Evolutionary conservation across 2,113 vertebrate species (phyloP), one percentile per base, ranked within the genome.

Genomic region (Ondatra zibethicus): DNA sequence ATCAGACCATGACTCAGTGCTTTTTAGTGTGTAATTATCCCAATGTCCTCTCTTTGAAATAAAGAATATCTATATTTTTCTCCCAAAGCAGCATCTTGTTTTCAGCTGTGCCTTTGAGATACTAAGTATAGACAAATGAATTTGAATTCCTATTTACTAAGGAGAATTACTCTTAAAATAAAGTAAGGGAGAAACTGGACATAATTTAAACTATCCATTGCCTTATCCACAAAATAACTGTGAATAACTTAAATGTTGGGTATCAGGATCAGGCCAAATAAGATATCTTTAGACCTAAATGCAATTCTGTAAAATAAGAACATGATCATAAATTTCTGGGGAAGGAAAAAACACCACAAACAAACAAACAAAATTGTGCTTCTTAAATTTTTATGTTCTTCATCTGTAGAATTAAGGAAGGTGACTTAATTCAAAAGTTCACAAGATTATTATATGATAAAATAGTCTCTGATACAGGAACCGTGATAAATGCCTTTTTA

Each of bases 71-170:
- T 76, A 0, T 93, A 93, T 89, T 94, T 96, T 92, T 91, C 70
- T 96, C 84, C 58, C 91, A 95, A 92, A 89, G 85, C 12, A 92
- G 88, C 45, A 42, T 93, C 95, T 95, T 93, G 58, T 95, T 95
- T 96, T 88, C 36, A 91, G 45, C 87, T 84, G 25, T 96, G 68
- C 55, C 50, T 94, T 96, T 94, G 91, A 88, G 77, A 89, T 70
- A 42, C 27, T 77, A 25, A 78, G 33, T 92, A 58, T 94, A 94
- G 94, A 95, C 70, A 95, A 31, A 63, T 66, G 68, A 66, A 89
- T 84, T 91, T 78, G 27, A 96, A 84, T 93, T 55, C 13, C 58
- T 93, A 45, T 70, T 80, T 96, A 39, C n/a, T 87, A 86, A 93
- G 78, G n/a, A 93, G 29, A 95, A 92, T 76, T 96, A 55, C 52